phyloP scores from a whole-genome alignment of 2,888 invertebrate genomes.

The Ctena decussata region DNA sequence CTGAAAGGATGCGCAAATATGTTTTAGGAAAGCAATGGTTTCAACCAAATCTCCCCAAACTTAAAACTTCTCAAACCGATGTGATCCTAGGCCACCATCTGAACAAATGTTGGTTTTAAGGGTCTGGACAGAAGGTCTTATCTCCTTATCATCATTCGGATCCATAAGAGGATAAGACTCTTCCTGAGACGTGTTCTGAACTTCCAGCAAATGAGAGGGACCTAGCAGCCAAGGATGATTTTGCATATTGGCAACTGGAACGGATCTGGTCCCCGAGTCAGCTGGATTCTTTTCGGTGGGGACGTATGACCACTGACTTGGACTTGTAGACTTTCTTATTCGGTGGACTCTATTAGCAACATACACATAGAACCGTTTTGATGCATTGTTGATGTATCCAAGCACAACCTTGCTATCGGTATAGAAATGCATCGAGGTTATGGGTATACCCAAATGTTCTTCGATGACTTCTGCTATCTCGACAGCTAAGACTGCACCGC shows the following conservation, averaged over 20 bases:
- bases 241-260: neutral
- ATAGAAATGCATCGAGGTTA: conserved; percentile 18
- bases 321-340: conserved; percentile 21
- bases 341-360: conserved; percentile 39
- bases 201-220: neutral
- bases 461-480: conserved; percentile 35
- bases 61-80: conserved; percentile 21
- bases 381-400: conserved; percentile 43
- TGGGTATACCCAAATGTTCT: conserved; percentile 17
- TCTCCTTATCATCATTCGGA: neutral
- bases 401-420: conserved; percentile 52
- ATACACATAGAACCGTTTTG: conserved; percentile 50
- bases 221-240: conserved; percentile 32
- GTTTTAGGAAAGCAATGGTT: conserved; percentile 11
- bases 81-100: neutral
- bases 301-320: conserved; percentile 49
- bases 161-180: neutral
- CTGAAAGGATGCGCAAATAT: neutral
- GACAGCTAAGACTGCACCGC: conserved; percentile 58
- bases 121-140: neutral
- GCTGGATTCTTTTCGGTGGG: conserved; percentile 46
- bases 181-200: neutral
- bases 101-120: neutral
- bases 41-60: neutral
- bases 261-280: conserved; percentile 40